Evolutionary conservation across 2,888 invertebrate genomes (phyloP), one percentile per base, ranked within the genome.

Genomic region (Drosophila phalerata): DNA sequence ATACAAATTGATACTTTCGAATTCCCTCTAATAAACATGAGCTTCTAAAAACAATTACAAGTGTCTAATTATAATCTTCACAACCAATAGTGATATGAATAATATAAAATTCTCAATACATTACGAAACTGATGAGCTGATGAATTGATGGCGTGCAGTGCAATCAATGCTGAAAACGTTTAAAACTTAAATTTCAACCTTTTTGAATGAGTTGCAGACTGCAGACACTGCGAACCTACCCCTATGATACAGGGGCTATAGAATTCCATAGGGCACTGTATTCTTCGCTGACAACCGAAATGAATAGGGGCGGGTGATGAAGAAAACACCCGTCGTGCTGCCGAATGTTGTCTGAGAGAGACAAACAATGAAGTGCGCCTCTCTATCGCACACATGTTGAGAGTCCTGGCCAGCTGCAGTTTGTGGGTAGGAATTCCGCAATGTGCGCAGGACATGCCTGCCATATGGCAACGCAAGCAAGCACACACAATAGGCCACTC

Each of bases 341-440:
- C 25, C 28, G 15, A 10, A 1, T 48, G 17, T 28, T 1, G n/a
- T 4, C n/a, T 6, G 49, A 69, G 42, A 57, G 52, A 62, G 69
- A 73, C 34, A 61, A 28, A 69, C 51, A 62, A 71, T 75, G 73
- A 71, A 55, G 45, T n/a, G 30, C 13, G 28, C n/a, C 34, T n/a
- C 47, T 49, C 34, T 22, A 53, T 17, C 37, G 25, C 49, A 15
- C 63, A 5, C 57, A n/a, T 10, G 25, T 15, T 13, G 8, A 37
- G 32, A 32, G 22, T 22, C 34, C 57, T 28, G 3, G 45, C 62
- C 43, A 53, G 86, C 84, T 88, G 84, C 84, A 80, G 68, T 53
- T 67, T 43, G 80, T 60, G 85, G 69, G 69, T 65, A 72, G 84
- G 69, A 88, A 85, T 88, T 84, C 84, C 81, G 86, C 84, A 85